Evolutionary conservation across 2,888 invertebrate species (phyloP).

Genomic region (Eupeodes latifasciatus): DNA sequence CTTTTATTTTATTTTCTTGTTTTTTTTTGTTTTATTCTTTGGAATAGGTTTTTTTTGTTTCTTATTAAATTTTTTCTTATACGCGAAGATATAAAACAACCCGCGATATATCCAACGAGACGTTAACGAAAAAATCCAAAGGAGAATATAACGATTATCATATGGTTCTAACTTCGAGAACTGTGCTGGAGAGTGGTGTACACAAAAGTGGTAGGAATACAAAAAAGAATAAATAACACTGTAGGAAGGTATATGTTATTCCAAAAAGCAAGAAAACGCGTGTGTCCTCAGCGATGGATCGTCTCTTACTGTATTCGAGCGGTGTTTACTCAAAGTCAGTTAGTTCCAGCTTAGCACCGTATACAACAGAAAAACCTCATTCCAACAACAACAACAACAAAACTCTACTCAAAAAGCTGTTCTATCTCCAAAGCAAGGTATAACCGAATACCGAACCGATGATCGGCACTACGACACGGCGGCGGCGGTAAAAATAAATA

Average conservation of each 20-base stretch:
- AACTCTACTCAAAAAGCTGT: constrained; percentile 64
- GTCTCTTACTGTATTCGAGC: constrained; percentile 84
- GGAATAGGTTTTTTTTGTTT: constrained; percentile 13
- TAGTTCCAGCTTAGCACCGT: constrained; percentile 79
- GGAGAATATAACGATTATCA: constrained; percentile 68
- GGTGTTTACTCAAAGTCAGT: constrained; percentile 82
- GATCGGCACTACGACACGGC: constrained; percentile 53
- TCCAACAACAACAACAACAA: constrained; percentile 49
- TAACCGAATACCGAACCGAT: constrained; percentile 55
- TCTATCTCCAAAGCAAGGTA: constrained; percentile 69
- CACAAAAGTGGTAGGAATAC: constrained; percentile 38
- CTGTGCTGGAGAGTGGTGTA: constrained; percentile 23
- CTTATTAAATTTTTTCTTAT: constrained; percentile 41
- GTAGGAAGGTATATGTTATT: constrained; percentile 6
- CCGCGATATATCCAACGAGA: constrained; percentile 30
- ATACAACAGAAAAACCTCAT: constrained; percentile 49
- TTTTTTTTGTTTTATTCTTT: constrained; percentile 58
- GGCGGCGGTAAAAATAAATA: constrained; percentile 40
- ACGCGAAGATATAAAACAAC: constrained; percentile 66
- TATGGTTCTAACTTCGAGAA: constrained; percentile 67
- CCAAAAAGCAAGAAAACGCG: constrained; percentile 81
- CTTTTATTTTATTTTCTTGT: constrained; percentile 55
- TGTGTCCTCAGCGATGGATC: constrained; percentile 84
- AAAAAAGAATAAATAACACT: constrained; percentile 59
- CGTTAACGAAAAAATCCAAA: constrained; percentile 43